A percentile compares a stretch with the other conserved stretches of the same genome.
Conservation (phyloP, 2,797 vertebrate genomes). For the Limnodromus scolopaceus region DNA sequence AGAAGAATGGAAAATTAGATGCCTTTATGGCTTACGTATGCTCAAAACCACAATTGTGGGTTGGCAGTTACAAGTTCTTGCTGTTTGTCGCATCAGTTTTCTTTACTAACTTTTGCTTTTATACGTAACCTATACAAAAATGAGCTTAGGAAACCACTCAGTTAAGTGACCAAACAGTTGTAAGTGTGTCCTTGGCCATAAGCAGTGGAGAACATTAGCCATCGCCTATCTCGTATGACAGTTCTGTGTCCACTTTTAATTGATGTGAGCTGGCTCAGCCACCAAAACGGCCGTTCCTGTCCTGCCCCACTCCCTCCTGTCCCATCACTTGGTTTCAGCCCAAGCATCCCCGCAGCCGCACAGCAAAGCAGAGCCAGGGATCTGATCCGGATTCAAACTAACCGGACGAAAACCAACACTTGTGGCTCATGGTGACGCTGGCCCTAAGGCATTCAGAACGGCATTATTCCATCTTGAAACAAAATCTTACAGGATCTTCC, state of each 20-base stretch:
- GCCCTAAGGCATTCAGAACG: neutral
- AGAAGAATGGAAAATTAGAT: neutral
- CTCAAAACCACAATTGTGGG: neutral
- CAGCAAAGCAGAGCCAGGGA: neutral
- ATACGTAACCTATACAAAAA: neutral
- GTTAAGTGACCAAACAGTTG: neutral
- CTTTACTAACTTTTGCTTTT: neutral
- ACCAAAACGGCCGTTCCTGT: neutral
- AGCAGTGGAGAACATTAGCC: neutral
- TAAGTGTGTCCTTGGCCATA: neutral
- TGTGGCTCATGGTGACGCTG: neutral
- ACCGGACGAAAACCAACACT: neutral
- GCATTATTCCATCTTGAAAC: neutral
- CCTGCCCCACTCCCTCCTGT: neutral
- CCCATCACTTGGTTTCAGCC: neutral
- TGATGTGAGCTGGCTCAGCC: neutral
- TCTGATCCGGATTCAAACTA: neutral
- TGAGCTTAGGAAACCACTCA: neutral
- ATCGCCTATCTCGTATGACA: rapidly evolving
- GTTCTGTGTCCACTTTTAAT: neutral
- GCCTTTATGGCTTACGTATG: neutral
- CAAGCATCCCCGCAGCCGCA: neutral
- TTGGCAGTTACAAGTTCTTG: neutral
- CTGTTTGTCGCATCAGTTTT: neutral
- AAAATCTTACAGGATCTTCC: neutral